Base-by-base conservation (phyloP, 2,888 invertebrate species). In the Stenoptilia bipunctidactyla region DNA sequence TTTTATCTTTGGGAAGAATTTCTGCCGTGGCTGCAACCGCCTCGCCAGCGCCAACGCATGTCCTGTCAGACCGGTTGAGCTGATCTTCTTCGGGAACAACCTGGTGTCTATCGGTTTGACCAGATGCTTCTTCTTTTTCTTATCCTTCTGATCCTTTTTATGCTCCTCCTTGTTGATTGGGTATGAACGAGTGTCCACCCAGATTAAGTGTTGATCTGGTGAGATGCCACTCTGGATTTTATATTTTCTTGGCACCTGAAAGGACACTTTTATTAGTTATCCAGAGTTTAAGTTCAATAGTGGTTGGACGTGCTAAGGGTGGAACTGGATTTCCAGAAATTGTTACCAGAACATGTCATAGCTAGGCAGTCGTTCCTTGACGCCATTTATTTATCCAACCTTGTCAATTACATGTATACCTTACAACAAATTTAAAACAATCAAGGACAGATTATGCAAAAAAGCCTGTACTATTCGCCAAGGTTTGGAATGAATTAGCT, bases 221-320 rank as follows among this genome's bases (percentile, higher is more conserved):
- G 62, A 47, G 20, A 73, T 59, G 0, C 47, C 48, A 0, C 37
- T 14, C 41, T 55, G 53, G 0, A 79, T 3, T 1, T 52, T 53
- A 47, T 76, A 80, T 44, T 55, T 72, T 15, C 80, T 54, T 0
- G 62, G 61, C 0, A 46, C 47, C 79, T 79, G 45, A 1, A 40
- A 44, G 42, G 6, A 44, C 20, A 25, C n/a, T n/a, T n/a, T n/a
- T n/a, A n/a, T 76, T 27, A 63, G 55, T 38, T 58, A 49, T 0
- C 55, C 58, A 50, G 5, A 37, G 37, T 4, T 27, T 10, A 36
- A 27, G 36, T 27, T 9, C 2, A 15, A 13, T 15, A n/a, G 15
- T 14, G 14, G 13, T n/a, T 15, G n/a, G 20, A 4, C 34, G n/a
- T n/a, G n/a, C n/a, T n/a, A n/a, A n/a, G n/a, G n/a, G n/a, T n/a